Conservation (phyloP, 2,113 vertebrate species). For the Ceyx cyanopectus region DNA sequence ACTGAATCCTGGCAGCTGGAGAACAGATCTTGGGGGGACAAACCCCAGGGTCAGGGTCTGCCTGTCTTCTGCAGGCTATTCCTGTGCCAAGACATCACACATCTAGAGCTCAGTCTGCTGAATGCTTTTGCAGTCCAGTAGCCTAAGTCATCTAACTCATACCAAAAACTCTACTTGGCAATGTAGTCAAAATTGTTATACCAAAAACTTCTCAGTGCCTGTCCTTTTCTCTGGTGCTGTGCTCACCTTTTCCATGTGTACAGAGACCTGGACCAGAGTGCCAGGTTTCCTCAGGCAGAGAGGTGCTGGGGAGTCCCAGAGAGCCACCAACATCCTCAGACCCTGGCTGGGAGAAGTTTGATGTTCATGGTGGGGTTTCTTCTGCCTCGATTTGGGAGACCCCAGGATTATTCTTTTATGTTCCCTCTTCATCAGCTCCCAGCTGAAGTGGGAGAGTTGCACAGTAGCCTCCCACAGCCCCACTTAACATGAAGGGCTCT, state of each 20-base stretch:
- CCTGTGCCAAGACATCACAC: not conserved
- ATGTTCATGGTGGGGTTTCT: not conserved
- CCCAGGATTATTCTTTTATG: not conserved
- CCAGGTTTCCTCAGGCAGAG: not conserved
- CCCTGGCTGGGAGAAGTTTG: not conserved
- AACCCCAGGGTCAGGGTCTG: not conserved
- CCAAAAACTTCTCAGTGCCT: not conserved
- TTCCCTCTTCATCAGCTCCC: not conserved
- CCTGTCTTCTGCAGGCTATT: not conserved
- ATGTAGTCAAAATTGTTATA: not conserved
- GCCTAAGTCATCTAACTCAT: not conserved
- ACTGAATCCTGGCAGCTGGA: not conserved
- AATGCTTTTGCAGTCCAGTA: not conserved
- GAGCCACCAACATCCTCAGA: not conserved
- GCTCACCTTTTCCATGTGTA: not conserved
- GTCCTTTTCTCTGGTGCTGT: not conserved
- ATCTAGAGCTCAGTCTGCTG: not conserved
- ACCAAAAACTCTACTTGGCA: not conserved
- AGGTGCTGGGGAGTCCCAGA: not conserved
- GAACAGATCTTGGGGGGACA: not conserved
- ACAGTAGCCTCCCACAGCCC: not conserved
- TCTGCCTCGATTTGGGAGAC: not conserved
- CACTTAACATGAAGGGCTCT: not conserved
- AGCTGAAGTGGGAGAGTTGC: not conserved
- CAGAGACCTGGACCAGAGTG: not conserved